phyloP scores from a whole-genome alignment of 2,113 vertebrate species.

The Ictalurus furcatus region DNA sequence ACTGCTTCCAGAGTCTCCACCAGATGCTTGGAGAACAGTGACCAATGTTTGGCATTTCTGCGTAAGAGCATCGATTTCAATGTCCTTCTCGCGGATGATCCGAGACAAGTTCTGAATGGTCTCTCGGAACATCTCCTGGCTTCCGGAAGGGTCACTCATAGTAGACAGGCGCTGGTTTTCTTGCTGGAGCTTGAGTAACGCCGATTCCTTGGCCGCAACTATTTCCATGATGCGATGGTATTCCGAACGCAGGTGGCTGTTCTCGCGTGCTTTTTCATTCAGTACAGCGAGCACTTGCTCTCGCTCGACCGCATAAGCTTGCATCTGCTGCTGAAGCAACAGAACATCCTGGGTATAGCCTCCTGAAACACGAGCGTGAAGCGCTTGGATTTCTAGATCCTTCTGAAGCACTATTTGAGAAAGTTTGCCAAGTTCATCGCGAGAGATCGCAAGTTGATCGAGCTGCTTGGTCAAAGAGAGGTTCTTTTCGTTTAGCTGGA shows the following conservation, averaged over 20 bases:
- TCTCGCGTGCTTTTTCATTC: slow-evolving; percentile 93
- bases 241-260: slow-evolving; percentile 89
- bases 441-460: slow-evolving; percentile 83
- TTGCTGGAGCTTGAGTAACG: slow-evolving; percentile 86
- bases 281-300: slow-evolving; percentile 90
- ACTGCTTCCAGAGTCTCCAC: slow-evolving; percentile 54
- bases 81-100: slow-evolving; percentile 97
- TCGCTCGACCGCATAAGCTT: slow-evolving; percentile 85
- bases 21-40: slow-evolving; percentile 84
- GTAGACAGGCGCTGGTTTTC: slow-evolving; percentile 85
- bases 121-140: slow-evolving; percentile 95
- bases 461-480: slow-evolving; percentile 83
- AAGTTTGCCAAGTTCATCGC: slow-evolving; percentile 89
- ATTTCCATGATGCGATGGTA: slow-evolving; percentile 92
- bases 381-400: slow-evolving; percentile 90
- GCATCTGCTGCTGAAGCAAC: slow-evolving; percentile 90
- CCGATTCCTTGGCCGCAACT: slow-evolving; percentile 88
- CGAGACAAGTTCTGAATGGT: slow-evolving; percentile 96
- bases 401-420: slow-evolving; percentile 90
- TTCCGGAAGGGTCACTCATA: slow-evolving; percentile 80
- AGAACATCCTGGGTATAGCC: slow-evolving; percentile 81
- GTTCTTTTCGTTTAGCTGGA: slow-evolving; percentile 92
- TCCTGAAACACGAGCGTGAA: slow-evolving; percentile 82
- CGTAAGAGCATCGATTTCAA: slow-evolving; percentile 93
- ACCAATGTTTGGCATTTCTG: slow-evolving; percentile 96